These are phyloP conservation scores for Falco punctatus DNA, from an alignment of 2,113 vertebrate genomes.

Conservation along the genomic window DNA sequence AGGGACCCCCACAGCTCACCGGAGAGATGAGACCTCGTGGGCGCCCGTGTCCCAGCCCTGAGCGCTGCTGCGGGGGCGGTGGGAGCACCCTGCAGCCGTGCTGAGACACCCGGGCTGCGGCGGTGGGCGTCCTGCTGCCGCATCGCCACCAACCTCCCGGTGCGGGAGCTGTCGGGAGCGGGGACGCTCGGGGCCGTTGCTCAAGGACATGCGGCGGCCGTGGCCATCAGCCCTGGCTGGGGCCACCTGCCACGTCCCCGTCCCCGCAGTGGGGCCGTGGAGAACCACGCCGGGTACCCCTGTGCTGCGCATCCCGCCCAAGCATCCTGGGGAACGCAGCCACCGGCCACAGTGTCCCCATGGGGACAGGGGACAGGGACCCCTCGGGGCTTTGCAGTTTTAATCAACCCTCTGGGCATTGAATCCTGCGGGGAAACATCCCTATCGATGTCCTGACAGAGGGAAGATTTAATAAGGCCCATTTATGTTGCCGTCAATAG, in stretches of 20 bases:
- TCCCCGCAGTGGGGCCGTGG: rapidly evolving
- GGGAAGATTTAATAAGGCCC: neutral
- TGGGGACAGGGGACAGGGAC: neutral
- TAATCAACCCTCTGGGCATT: neutral
- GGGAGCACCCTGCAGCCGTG: neutral
- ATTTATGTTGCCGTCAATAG: neutral
- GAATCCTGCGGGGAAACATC: neutral
- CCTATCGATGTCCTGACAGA: neutral
- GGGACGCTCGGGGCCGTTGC: neutral
- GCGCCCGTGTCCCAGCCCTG: neutral
- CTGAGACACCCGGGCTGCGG: neutral
- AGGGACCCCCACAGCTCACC: rapidly evolving
- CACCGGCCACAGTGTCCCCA: rapidly evolving
- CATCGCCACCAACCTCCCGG: neutral
- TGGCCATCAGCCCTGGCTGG: neutral
- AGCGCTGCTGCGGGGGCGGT: rapidly evolving
- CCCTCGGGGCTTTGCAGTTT: rapidly evolving
- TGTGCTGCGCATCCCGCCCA: rapidly evolving
- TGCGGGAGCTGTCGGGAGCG: neutral
- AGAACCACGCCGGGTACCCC: neutral
- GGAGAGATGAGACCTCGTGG: neutral
- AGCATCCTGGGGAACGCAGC: neutral
- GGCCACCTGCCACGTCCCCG: rapidly evolving
- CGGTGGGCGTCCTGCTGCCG: neutral
- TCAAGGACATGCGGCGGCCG: neutral